Conservation (phyloP, 2,888 invertebrate species). For the Orthosia gothica region DNA sequence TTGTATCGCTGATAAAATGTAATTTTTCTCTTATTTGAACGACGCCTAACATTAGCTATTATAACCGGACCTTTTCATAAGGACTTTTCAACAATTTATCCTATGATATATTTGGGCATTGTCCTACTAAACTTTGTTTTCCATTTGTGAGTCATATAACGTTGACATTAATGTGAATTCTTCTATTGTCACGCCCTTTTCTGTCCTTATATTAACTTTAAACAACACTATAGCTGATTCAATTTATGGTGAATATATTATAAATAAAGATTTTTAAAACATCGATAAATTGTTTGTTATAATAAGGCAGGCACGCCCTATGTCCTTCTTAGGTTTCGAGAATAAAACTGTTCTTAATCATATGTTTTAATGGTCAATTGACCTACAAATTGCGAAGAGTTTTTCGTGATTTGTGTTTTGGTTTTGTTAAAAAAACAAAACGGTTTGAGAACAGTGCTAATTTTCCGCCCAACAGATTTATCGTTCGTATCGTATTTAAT, state of each 20-base stretch:
- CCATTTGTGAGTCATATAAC: constrained; percentile 7
- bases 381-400: not conserved
- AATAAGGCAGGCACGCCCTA: constrained; percentile 31
- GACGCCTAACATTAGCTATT: not conserved
- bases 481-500: no score
- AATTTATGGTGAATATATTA: constrained; percentile 34
- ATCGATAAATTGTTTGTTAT: constrained; percentile 7
- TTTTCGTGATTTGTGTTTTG: not conserved
- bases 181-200: constrained; percentile 41
- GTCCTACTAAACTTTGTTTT: constrained; percentile 28
- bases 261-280: constrained; percentile 27
- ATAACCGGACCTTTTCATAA: not conserved
- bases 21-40: not conserved
- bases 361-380: not conserved
- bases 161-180: not conserved
- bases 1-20: no score
- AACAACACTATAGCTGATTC: constrained; percentile 15
- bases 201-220: constrained; percentile 17
- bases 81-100: not conserved
- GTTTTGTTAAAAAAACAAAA: not conserved
- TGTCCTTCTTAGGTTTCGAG: constrained; percentile 5
- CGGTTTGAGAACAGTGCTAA: not conserved
- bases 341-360: constrained; percentile 2
- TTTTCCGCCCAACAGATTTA: not conserved
- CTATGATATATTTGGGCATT: constrained; percentile 11